Evolutionary conservation across 2,797 vertebrate species (phyloP).

Genomic region (Peromyscus aztecus): DNA sequence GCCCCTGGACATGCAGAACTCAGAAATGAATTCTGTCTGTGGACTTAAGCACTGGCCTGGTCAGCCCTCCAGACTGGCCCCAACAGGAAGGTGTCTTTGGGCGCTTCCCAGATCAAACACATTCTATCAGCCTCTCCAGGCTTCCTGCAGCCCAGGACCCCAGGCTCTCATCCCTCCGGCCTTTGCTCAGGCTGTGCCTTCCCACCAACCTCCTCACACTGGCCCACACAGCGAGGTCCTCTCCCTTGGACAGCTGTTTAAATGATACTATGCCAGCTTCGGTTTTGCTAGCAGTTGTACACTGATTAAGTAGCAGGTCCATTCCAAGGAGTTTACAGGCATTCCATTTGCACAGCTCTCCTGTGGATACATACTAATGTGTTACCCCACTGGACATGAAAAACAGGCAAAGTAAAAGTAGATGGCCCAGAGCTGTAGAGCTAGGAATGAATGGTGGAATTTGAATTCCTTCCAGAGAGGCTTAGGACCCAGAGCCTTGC

Average conservation of each 20-base stretch:
- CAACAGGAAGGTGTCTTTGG: neutral
- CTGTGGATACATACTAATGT: neutral
- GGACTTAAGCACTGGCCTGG: neutral
- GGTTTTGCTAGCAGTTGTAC: neutral
- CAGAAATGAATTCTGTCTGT: neutral
- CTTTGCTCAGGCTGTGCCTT: neutral
- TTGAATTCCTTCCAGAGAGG: neutral
- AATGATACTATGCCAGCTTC: neutral
- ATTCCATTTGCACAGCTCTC: slow-evolving; percentile 34
- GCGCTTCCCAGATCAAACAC: neutral
- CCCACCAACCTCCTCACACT: neutral
- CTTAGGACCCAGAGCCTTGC: neutral
- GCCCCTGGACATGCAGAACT: neutral
- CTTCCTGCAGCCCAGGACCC: neutral
- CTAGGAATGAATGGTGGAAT: neutral
- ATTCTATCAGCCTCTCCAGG: neutral
- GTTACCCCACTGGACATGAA: slow-evolving; percentile 7
- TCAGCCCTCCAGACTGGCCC: neutral
- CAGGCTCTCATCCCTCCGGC: neutral
- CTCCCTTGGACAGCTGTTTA: neutral
- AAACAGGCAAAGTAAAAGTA: neutral
- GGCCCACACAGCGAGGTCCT: no score
- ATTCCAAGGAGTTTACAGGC: neutral
- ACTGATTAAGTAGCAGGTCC: neutral
- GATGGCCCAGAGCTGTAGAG: neutral